Base-by-base conservation (phyloP, 2,888 invertebrate genomes). In the Cataglyphis cursor region DNA sequence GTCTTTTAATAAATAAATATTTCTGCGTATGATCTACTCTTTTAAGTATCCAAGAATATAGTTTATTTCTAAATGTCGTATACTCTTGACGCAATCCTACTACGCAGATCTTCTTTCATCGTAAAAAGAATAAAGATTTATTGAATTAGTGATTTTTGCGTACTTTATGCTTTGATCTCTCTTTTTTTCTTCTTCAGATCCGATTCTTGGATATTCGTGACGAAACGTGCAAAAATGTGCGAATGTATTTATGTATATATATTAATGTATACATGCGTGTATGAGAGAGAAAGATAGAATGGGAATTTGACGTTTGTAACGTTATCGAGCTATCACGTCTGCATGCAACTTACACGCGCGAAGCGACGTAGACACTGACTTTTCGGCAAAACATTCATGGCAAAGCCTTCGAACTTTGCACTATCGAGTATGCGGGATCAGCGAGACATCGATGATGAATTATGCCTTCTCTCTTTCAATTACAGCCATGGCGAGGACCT, bases 401-500 rank as follows among this genome's bases (percentile, higher is more conserved):
- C 44, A 59, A 66, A 31, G 31, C 74, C 48, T 51, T 78, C 61
- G 24, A 61, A 24, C 1, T 8, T 57, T 28, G 70, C 31, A n/a
- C 75, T 66, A 3, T 8, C 18, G 12, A 59, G 0, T 21, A 74
- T 12, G 5, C 8, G 3, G 15, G 44, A 6, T 54, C 24, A 28
- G 4, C 21, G 54, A 48, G 18, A 64, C 41, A 1, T 54, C 62
- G 62, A 28, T 28, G 75, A 83, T 44, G 64, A 85, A 76, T 59
- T 48, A 15, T 61, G 48, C 54, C 44, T 54, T 66, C 9, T 88
- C 54, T 87, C 54, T 62, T 61, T 73, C 88, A 86, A 90, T 95
- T 96, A 83, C 96, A 97, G 99, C 96, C 99, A 99, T 96, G 99
- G 99, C 95, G 99, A 99, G 96, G 99, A 99, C 96, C 97, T 99